phyloP scores from a whole-genome alignment of 2,113 vertebrate genomes.

The Apaloderma vittatum region DNA sequence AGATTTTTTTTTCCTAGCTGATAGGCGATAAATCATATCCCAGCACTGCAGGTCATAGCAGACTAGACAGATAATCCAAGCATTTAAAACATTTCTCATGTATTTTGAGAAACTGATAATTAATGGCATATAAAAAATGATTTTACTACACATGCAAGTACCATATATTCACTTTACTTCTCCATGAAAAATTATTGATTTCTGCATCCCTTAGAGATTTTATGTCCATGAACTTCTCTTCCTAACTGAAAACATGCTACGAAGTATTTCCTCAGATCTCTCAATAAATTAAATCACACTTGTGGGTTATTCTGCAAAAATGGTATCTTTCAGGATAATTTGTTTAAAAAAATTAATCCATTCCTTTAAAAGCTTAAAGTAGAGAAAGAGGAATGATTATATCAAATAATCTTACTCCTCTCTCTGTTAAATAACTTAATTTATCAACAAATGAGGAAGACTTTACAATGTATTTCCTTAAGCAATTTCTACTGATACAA shows the following conservation, averaged over 20 bases:
- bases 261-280: background rate
- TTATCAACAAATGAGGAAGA: background rate
- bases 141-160: background rate
- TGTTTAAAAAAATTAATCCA: background rate
- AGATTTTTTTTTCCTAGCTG: background rate
- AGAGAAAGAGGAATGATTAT: background rate
- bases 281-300: background rate
- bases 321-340: background rate
- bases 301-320: background rate
- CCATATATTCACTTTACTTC: background rate
- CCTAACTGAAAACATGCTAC: background rate
- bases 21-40: background rate
- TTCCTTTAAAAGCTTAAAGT: background rate
- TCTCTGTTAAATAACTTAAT: background rate
- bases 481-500: slow-evolving; percentile 3
- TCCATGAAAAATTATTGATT: background rate
- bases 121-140: background rate
- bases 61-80: background rate
- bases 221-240: background rate
- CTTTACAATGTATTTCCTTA: background rate
- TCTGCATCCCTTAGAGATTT: background rate
- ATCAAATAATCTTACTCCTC: background rate
- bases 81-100: background rate
- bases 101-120: background rate
- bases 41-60: background rate